Evolutionary conservation across 2,888 invertebrate genomes (phyloP), one percentile per base, ranked within the genome.

Genomic region (Cosmorhoe ocellata): DNA sequence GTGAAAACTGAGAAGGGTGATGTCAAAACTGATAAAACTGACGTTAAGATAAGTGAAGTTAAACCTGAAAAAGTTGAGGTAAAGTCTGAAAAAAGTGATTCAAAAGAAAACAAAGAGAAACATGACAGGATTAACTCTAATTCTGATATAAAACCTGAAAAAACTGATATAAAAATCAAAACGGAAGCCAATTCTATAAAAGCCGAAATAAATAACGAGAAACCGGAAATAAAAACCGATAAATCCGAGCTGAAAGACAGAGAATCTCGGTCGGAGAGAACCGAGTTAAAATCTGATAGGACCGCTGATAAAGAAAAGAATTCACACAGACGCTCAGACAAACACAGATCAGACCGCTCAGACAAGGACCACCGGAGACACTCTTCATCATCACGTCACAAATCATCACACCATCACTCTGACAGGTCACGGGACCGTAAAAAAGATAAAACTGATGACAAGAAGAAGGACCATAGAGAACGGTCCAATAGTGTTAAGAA

Each of bases 381-480:
- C 31, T 86, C 86, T 0, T 83, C 87, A 0, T 78, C 81, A 0
- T 79, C 85, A 0, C 71, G 71, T 6, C 86, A 86, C 67, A 84
- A 80, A 51, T 86, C 78, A 0, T 42, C 45, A 0, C 49, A 77
- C 47, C 66, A 83, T 41, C 69, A 76, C 37, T 74, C 76, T 0
- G 75, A 80, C 33, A 64, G 79, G 7, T 69, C 66, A 0, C 66
- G 71, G 44, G 84, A 84, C 2, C 76, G 78, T 28, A 81, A 76
- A 53, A 81, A 76, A 34, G 82, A 84, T 0, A 80, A 79, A 48
- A 66, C 65, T 10, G 68, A 74, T 6, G 79, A 79, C 1, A 81
- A 79, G 8, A 73, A 74, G 8, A 51, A 42, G 27, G 49, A 71
- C 13, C 47, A 56, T 8, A 46, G 49, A 11, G 54, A 58, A 37